phyloP scores from a whole-genome alignment of 2,888 invertebrate genomes.

The Lasioglossum lativentre region DNA sequence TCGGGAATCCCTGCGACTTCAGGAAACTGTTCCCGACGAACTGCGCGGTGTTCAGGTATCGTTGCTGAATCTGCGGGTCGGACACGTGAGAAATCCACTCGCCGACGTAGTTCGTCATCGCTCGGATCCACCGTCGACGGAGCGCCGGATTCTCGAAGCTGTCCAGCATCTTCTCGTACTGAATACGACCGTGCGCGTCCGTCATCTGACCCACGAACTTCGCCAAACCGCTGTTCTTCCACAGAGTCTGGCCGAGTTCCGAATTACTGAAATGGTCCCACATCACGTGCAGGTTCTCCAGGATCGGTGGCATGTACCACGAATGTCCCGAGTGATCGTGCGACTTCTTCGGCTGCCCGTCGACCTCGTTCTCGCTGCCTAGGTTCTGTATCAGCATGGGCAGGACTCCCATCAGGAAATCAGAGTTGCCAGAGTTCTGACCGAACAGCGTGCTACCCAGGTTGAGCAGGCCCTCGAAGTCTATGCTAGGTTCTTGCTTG shows the following conservation, averaged over 20 bases:
- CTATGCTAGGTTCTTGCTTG: constrained; percentile 62
- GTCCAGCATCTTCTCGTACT: constrained; percentile 90
- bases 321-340: constrained; percentile 89
- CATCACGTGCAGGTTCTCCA: constrained; percentile 89
- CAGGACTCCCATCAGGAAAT: constrained; percentile 87
- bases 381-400: constrained; percentile 90
- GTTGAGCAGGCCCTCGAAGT: constrained; percentile 77
- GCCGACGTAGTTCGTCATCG: constrained; percentile 90
- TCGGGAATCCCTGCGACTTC: constrained; percentile 91
- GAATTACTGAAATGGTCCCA: constrained; percentile 91
- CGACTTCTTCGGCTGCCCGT: constrained; percentile 87
- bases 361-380: constrained; percentile 88
- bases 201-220: constrained; percentile 89
- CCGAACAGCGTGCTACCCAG: constrained; percentile 80
- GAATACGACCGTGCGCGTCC: constrained; percentile 89
- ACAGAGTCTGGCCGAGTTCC: constrained; percentile 90
- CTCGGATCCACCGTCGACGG: constrained; percentile 92
- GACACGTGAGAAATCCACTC: constrained; percentile 91
- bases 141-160: constrained; percentile 93
- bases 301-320: constrained; percentile 89
- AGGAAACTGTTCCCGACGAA: constrained; percentile 91
- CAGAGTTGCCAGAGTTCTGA: constrained; percentile 82
- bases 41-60: constrained; percentile 89
- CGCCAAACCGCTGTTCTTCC: constrained; percentile 90
- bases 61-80: constrained; percentile 91